Evolutionary conservation across 1,140 invertebrate genomes (phyloP), one percentile per base, ranked within the genome.

Genomic region (Trichogramma pretiosum): DNA sequence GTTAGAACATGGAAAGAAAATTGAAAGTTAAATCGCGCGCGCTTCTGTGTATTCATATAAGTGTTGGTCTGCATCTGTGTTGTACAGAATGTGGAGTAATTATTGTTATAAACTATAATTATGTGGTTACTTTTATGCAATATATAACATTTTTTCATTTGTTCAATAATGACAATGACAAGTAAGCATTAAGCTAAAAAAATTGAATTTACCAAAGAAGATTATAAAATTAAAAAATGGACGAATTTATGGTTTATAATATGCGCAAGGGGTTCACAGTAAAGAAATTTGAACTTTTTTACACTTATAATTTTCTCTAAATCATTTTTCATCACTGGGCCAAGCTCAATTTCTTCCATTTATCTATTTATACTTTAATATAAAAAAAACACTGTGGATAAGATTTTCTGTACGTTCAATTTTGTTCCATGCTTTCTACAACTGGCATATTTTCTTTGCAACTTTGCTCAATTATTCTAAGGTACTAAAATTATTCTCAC

Each of bases 401-500:
- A 39, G 36, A 22, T 48, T 46, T 48, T 35, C 41, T 18, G 14
- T 13, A 17, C 37, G 21, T 5, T 5, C 38, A n/a, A 26, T 48
- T 38, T 49, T 44, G 37, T 14, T 38, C 16, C 18, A 37, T 53
- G 46, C 52, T 48, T 56, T 51, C 56, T 70, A 72, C 69, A 72
- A 72, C 69, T 72, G 69, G 69, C 69, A 72, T 72, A 68, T 59
- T 60, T 54, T 53, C 34, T 40, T 46, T 9, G 35, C 35, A 48
- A 38, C 35, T 54, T 56, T 38, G 37, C 47, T 59, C 49, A 51
- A 57, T 57, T 62, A 66, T 57, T 47, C 65, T 67, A 68, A 67
- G 56, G 60, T 64, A 60, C 62, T 68, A 66, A 68, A 63, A 64
- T 70, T 65, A 65, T 53, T 70, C 68, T 70, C 66, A 70, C 65